Conservation (phyloP, 2,113 vertebrate species). For the Corvus cornix region DNA sequence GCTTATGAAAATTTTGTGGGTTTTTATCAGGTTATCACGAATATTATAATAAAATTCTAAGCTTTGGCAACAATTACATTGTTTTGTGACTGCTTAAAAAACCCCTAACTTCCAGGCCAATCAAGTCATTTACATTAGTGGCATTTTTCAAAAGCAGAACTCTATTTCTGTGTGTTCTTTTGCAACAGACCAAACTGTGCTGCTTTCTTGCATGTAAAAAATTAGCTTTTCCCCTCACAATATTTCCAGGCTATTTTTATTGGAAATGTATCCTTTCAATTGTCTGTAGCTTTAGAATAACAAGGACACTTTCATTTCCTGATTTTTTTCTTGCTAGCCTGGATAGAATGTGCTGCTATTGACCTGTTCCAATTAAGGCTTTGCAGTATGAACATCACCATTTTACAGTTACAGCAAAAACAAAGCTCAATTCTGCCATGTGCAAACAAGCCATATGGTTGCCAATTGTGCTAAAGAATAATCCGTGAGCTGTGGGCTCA, state of each 20-base stretch:
- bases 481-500: not conserved
- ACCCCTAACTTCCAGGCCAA: not conserved
- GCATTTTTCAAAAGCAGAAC: not conserved
- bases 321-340: not conserved
- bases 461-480: not conserved
- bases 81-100: not conserved
- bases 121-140: not conserved
- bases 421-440: not conserved
- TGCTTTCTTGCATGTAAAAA: not conserved
- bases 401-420: not conserved
- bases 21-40: not conserved
- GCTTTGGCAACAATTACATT: not conserved
- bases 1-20: not conserved
- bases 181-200: not conserved
- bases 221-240: fast-evolving
- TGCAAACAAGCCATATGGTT: not conserved
- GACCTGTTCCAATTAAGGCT: not conserved
- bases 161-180: not conserved
- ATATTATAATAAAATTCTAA: not conserved
- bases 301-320: not conserved
- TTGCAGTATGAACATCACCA: fast-evolving
- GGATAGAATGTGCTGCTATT: not conserved
- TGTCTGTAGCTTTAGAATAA: not conserved
- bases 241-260: not conserved
- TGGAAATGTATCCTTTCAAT: not conserved